Percentiles rank a stretch among this genome's conserved stretches.
Evolutionary conservation across 2,797 vertebrate species (phyloP).

Genomic region (Argya squamiceps): DNA sequence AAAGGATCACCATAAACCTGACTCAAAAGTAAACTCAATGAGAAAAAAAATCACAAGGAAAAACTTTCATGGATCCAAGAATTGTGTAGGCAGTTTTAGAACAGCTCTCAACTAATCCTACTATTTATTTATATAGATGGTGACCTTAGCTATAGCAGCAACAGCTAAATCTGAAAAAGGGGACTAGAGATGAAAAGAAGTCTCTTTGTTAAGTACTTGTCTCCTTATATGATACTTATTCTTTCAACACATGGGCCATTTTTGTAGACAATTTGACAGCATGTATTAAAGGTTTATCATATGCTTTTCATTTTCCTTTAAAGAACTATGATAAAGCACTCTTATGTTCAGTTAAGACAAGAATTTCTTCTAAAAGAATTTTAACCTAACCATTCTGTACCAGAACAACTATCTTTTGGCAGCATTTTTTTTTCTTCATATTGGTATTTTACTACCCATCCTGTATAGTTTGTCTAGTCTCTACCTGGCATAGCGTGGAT

Average conservation of each 20-base stretch:
- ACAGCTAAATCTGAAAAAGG: slow-evolving; percentile 45
- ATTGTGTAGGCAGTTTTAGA: slow-evolving; percentile 46
- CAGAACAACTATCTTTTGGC: background rate
- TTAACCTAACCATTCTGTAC: background rate
- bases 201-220: slow-evolving; percentile 52
- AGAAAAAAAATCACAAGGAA: background rate
- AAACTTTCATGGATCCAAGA: slow-evolving; percentile 22
- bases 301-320: slow-evolving; percentile 28
- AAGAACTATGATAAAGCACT: slow-evolving; percentile 17
- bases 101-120: slow-evolving; percentile 54
- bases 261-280: slow-evolving; percentile 63
- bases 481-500: background rate
- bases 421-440: background rate
- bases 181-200: slow-evolving; percentile 25
- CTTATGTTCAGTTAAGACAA: background rate
- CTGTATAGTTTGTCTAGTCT: background rate
- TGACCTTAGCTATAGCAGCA: slow-evolving; percentile 48
- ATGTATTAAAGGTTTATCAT: slow-evolving; percentile 62
- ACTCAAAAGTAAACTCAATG: background rate
- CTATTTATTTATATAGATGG: slow-evolving; percentile 58
- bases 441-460: background rate
- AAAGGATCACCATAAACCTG: background rate
- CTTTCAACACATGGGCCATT: slow-evolving; percentile 64
- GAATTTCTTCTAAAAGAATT: background rate
- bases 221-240: slow-evolving; percentile 46